phyloP scores from a whole-genome alignment of 1,140 invertebrate species.

The Ectropis grisescens region DNA sequence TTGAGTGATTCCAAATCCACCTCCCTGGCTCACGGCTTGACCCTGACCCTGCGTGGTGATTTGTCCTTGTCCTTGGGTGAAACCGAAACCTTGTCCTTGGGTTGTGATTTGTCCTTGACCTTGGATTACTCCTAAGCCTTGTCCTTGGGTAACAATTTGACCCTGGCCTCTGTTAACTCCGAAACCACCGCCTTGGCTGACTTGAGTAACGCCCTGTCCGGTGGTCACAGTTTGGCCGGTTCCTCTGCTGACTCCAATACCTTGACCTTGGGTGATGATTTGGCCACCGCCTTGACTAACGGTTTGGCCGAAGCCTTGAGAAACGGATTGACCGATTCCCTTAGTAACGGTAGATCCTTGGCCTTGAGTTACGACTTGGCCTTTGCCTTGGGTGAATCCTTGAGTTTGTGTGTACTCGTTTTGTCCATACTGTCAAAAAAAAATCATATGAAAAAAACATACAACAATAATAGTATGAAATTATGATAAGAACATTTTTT shows the following conservation, averaged over 20 bases:
- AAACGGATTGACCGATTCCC: background rate
- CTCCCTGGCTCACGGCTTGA: slow-evolving; percentile 5
- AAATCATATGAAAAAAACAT: too few relatives aligned
- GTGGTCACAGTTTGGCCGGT: background rate
- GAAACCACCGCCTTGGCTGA: background rate
- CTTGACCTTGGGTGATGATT: slow-evolving; percentile 6
- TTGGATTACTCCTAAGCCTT: background rate
- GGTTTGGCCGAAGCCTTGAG: background rate
- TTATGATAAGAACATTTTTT: too few relatives aligned
- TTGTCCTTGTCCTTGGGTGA: slow-evolving; percentile 4
- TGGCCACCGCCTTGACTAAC: slow-evolving; percentile 1
- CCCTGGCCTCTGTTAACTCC: slow-evolving; percentile 1
- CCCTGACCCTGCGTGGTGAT: slow-evolving; percentile 7
- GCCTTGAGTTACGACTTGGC: background rate
- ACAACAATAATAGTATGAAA: too few relatives aligned
- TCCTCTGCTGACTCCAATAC: slow-evolving; percentile 3
- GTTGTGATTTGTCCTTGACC: background rate
- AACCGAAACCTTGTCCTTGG: background rate
- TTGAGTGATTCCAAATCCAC: slow-evolving; percentile 8
- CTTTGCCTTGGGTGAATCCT: background rate
- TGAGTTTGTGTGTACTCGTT: too few relatives aligned
- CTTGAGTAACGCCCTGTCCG: background rate
- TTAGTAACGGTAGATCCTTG: slow-evolving; percentile 2
- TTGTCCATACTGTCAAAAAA: too few relatives aligned
- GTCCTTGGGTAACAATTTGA: slow-evolving; percentile 3